Percentiles rank a stretch among this genome's conserved stretches.
These are phyloP conservation scores for Drosophila subquinaria DNA, from an alignment of 2,888 invertebrate species.

Conservation along the genomic window DNA sequence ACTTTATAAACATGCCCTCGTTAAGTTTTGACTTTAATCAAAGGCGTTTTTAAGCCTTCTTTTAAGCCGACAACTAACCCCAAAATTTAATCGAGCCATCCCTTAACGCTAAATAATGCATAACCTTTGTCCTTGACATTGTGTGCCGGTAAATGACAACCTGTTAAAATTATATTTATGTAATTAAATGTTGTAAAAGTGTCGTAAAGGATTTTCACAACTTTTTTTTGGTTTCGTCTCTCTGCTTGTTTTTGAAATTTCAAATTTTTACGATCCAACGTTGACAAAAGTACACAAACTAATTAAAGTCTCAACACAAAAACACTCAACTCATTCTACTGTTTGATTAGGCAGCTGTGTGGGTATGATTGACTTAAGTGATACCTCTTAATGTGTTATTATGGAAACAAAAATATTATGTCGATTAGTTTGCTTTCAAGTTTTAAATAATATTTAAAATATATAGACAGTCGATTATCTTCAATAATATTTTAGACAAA, in stretches of 20 bases:
- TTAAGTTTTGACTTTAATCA: background rate
- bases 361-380: background rate
- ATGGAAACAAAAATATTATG: background rate
- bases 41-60: background rate
- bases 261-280: constrained; percentile 35
- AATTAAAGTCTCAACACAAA: constrained; percentile 38
- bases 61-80: constrained; percentile 7
- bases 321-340: constrained; percentile 3
- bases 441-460: no score
- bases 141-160: constrained; percentile 10
- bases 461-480: no score
- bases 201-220: constrained; percentile 16
- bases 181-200: constrained; percentile 36
- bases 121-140: constrained; percentile 21
- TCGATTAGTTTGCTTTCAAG: background rate
- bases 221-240: background rate
- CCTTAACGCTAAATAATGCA: constrained; percentile 1
- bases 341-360: background rate
- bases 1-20: background rate
- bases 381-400: background rate
- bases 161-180: constrained; percentile 39
- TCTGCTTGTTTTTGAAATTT: constrained; percentile 11
- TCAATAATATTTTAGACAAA: no score
- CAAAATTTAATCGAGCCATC: background rate
- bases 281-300: constrained; percentile 44